These are phyloP conservation scores for Gadus macrocephalus DNA, from an alignment of 2,113 vertebrate species.

Conservation along the genomic window DNA sequence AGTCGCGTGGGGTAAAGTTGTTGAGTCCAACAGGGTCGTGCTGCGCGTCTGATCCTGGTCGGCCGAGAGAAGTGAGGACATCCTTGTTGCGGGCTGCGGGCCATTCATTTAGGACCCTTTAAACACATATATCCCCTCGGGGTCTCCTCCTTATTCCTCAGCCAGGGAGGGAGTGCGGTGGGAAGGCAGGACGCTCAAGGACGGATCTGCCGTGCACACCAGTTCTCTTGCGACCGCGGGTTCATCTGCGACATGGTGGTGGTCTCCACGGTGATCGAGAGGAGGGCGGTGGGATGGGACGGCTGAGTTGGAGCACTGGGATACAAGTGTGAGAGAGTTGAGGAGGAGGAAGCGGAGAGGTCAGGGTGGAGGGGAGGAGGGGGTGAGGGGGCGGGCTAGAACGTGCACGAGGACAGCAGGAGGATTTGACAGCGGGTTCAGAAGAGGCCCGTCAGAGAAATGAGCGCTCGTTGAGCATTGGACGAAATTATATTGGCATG, in stretches of 20 bases:
- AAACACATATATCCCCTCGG: background rate
- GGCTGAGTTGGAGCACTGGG: background rate
- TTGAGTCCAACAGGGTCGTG: constrained; percentile 51
- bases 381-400: constrained; percentile 51
- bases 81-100: constrained; percentile 27
- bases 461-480: background rate
- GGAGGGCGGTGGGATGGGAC: background rate
- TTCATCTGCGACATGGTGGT: no score
- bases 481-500: no score
- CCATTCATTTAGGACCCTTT: constrained; percentile 18
- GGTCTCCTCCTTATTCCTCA: background rate
- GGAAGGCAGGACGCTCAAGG: background rate
- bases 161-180: background rate
- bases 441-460: constrained; percentile 11
- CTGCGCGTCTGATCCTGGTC: constrained; percentile 52
- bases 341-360: background rate
- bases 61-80: constrained; percentile 61
- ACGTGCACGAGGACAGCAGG: constrained; percentile 17
- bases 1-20: constrained; percentile 37
- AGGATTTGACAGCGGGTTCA: constrained; percentile 39
- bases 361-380: constrained; percentile 23
- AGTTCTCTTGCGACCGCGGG: background rate
- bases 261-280: background rate
- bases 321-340: background rate
- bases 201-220: background rate